phyloP scores from a whole-genome alignment of 2,888 invertebrate genomes.

The Pandemis cinnamomeana region DNA sequence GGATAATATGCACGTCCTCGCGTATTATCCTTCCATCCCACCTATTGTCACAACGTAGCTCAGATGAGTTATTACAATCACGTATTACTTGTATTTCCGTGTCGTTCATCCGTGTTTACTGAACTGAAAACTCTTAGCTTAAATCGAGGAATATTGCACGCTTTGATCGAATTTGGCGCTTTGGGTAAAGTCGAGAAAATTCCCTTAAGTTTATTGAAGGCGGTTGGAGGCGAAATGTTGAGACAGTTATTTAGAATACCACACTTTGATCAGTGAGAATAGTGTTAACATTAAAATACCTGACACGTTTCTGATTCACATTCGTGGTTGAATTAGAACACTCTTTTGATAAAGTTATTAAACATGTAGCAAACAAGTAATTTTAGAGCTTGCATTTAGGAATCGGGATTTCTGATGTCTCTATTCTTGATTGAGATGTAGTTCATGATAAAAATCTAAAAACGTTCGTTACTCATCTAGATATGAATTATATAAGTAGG shows the following conservation, averaged over 20 bases:
- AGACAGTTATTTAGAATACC: constrained; percentile 3
- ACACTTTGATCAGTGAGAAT: background rate
- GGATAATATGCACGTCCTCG: constrained; percentile 33
- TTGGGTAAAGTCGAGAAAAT: constrained; percentile 18
- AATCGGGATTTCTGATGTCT: too few relatives aligned
- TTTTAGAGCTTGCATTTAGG: too few relatives aligned
- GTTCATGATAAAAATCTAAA: too few relatives aligned
- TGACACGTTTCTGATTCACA: background rate
- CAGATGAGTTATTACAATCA: constrained; percentile 41
- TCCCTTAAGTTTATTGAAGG: constrained; percentile 23
- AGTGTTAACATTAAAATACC: background rate
- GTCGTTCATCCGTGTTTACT: constrained; percentile 19
- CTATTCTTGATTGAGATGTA: too few relatives aligned
- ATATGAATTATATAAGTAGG: too few relatives aligned
- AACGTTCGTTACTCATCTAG: too few relatives aligned
- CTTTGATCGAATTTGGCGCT: constrained; percentile 28
- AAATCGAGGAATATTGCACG: constrained; percentile 20
- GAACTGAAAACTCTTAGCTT: constrained; percentile 21
- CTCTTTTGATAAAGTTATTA: background rate
- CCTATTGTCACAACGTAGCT: constrained; percentile 35
- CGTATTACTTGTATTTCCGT: constrained; percentile 32
- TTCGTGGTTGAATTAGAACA: background rate
- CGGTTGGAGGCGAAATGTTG: constrained; percentile 11
- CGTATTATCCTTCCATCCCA: constrained; percentile 32
- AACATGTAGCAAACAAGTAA: too few relatives aligned